These are phyloP conservation scores for Rotaria macrura DNA, from an alignment of 2,888 invertebrate species.

Conservation along the genomic window DNA sequence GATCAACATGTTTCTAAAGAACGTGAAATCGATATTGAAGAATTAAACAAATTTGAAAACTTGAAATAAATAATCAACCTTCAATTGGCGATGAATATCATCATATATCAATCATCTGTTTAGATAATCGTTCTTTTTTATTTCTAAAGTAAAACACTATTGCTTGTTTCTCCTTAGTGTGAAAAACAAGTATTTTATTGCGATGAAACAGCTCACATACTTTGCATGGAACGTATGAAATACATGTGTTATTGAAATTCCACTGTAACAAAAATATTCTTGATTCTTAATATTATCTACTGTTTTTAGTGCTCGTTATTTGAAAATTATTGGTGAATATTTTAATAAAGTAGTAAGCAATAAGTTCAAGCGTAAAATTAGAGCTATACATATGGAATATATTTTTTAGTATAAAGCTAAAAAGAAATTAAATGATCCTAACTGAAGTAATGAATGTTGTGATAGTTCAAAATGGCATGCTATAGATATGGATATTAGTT, in stretches of 20 bases:
- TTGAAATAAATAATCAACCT: slow-evolving; percentile 3
- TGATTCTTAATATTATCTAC: slow-evolving; percentile 72
- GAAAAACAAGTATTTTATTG: slow-evolving; percentile 73
- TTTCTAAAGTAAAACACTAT: too few relatives aligned
- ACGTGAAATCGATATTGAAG: not conserved
- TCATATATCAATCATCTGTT: not conserved
- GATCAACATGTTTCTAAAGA: not conserved
- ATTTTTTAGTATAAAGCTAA: not conserved
- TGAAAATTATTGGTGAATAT: slow-evolving; percentile 35
- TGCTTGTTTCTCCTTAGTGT: slow-evolving; percentile 59
- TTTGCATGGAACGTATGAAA: slow-evolving; percentile 68
- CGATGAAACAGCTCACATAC: slow-evolving; percentile 67
- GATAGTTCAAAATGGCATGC: not conserved
- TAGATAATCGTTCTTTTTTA: not conserved
- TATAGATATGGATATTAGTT: not conserved
- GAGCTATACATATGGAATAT: too few relatives aligned
- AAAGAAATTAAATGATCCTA: not conserved
- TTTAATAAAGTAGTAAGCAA: not conserved
- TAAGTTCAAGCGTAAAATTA: not conserved
- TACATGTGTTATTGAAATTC: slow-evolving; percentile 69
- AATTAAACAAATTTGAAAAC: slow-evolving; percentile 18
- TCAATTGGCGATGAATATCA: not conserved
- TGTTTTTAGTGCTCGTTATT: slow-evolving; percentile 46
- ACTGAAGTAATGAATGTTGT: not conserved
- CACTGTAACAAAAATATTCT: slow-evolving; percentile 65